Base-by-base conservation (phyloP, 2,888 invertebrate genomes). In the Latrodectus hesperus region DNA sequence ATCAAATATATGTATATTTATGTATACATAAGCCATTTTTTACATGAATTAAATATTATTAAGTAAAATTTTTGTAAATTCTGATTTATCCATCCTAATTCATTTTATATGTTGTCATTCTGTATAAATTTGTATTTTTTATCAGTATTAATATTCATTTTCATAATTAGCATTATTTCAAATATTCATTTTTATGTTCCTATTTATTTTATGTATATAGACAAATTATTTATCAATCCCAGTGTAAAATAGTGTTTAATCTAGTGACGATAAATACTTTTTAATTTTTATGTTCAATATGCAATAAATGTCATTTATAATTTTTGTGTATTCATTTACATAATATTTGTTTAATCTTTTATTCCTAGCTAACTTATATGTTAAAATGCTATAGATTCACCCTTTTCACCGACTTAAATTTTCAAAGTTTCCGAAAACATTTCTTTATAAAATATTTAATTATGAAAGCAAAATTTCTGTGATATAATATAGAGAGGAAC, bases 131-230 rank as follows among this genome's bases (percentile, higher is more conserved):
- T 49, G 60, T 60, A 74, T 74, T 78, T 75, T 71, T 55, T 22
- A 70, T 71, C 79, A 79, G 79, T 79, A 79, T 79, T 79, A 79
- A 52, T 78, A 49, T 52, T 16, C 52, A 9, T 14, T 26, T 78
- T 52, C 52, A 17, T 65, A 16, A 17, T 76, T 14, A 26, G 17
- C 53, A 73, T 77, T 51, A 16, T 12, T 55, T 49, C 52, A 26
- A 14, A 51, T 17, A 73, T 53, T 68, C 16, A 68, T 65, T 51
- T 16, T 70, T 82, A 10, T 79, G 79, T 85, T 80, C 79, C 79
- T 85, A 85, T 85, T 80, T 81, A 81, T 79, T 79, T 79, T 80
- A 72, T 84, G 68, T 80, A 74, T 38, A 78, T 67, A 72, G 74
- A 75, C n/a, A 60, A 68, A 85, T 55, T 70, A 75, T 75, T 70